Evolutionary conservation across 92 coral and sea anemone species (phyloP).

Genomic region (Phenganax stokvisi): DNA sequence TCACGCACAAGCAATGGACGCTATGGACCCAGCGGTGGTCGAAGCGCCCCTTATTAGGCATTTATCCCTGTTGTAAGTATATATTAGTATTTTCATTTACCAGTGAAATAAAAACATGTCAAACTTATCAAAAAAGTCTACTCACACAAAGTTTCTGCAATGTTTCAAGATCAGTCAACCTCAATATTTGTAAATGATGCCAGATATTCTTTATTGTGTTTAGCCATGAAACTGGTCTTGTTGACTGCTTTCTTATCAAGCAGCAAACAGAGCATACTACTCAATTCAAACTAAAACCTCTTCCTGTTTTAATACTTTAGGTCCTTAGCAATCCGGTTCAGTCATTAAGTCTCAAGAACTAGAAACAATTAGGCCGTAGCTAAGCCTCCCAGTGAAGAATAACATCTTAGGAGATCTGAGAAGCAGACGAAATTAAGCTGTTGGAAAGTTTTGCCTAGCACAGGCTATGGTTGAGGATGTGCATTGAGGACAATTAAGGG

Average conservation of each 20-base stretch:
- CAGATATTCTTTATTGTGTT: no score
- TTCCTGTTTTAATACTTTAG: conserved; percentile 10
- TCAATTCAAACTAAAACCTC: background rate
- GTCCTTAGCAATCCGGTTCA: conserved; percentile 6
- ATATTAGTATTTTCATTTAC: background rate
- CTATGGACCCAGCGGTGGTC: conserved; percentile 53
- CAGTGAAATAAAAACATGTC: background rate
- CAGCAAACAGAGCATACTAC: background rate
- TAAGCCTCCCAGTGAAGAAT: conserved; percentile 1
- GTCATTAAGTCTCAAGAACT: conserved; percentile 13
- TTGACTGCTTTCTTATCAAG: background rate
- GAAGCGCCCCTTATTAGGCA: conserved; percentile 37
- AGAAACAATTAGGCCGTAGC: background rate
- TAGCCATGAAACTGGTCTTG: no score
- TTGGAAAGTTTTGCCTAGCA: background rate
- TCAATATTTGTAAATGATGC: no score
- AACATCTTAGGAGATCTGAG: background rate
- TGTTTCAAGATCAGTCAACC: no score
- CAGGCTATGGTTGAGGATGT: conserved; percentile 3
- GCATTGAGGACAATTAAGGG: background rate
- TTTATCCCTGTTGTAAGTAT: background rate
- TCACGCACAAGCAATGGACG: conserved; percentile 36
- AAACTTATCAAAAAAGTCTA: no score
- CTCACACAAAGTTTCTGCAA: no score
- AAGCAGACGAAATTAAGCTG: conserved; percentile 8